Percentiles rank a stretch among this genome's conserved stretches.
Conservation (phyloP, 2,797 vertebrate species). For the Erethizon dorsatum region DNA sequence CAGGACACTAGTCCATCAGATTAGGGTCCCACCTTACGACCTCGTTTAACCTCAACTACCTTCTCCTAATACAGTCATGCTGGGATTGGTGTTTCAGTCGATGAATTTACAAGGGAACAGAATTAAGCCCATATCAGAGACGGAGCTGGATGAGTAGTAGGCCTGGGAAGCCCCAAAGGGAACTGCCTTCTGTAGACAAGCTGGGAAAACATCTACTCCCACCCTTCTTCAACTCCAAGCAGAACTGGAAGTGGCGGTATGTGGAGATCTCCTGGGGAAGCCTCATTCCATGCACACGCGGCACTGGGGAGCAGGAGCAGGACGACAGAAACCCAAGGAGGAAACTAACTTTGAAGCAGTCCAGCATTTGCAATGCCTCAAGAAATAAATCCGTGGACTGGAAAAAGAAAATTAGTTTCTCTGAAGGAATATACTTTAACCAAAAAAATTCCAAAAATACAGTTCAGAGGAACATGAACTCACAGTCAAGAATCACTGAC, state of each 20-base stretch:
- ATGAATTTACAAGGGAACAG: not conserved
- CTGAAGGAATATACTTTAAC: not conserved
- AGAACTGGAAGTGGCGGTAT: not conserved
- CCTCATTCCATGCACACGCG: not conserved
- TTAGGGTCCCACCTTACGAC: not conserved
- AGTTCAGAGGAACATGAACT: conserved; percentile 13
- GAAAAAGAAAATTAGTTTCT: not conserved
- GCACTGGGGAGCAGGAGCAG: not conserved
- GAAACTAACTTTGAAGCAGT: not conserved
- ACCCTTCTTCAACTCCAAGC: not conserved
- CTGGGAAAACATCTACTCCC: not conserved
- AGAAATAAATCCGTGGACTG: not conserved
- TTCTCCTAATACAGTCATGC: not conserved
- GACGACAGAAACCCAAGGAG: not conserved
- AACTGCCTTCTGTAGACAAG: not conserved
- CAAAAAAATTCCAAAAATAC: not conserved
- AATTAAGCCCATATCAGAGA: not conserved
- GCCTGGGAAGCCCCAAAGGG: not conserved
- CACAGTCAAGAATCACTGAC: not conserved
- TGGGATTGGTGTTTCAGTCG: not conserved
- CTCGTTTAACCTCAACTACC: not conserved
- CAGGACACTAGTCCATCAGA: not conserved
- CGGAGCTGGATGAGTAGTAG: not conserved
- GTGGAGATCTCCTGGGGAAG: not conserved
- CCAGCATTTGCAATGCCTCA: not conserved